Conservation (phyloP, 2,113 vertebrate species). For the Caretta caretta region DNA sequence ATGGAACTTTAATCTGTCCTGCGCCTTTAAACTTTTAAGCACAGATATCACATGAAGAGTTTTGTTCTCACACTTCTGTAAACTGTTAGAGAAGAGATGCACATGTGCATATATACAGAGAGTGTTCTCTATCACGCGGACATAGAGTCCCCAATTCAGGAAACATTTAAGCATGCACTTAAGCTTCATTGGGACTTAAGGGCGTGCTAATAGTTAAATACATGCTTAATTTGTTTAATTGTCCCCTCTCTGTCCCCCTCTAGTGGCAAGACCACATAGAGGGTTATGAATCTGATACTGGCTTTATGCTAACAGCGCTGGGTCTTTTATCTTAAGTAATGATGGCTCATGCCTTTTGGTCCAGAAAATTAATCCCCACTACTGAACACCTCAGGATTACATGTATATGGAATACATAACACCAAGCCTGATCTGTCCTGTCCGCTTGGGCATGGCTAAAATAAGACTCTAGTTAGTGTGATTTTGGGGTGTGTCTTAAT, state of each 20-base stretch:
- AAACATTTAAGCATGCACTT: background rate
- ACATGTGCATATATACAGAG: background rate
- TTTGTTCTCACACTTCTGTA: background rate
- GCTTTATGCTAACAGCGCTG: background rate
- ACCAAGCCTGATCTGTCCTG: background rate
- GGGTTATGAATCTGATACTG: background rate
- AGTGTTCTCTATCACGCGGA: background rate
- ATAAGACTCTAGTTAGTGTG: background rate
- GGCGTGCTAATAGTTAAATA: background rate
- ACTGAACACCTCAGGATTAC: background rate
- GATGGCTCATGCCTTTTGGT: background rate
- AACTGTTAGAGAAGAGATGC: background rate
- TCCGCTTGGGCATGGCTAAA: background rate
- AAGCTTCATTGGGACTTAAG: background rate
- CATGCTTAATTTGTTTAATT: background rate
- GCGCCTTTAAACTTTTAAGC: background rate
- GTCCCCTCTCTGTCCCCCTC: background rate
- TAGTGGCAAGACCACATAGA: background rate
- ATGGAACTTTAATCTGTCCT: background rate
- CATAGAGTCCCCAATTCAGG: background rate
- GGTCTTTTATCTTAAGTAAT: background rate
- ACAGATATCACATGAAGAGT: background rate
- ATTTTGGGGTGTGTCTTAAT: background rate
- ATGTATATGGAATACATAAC: background rate
- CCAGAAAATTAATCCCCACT: background rate